Evolutionary conservation across 2,797 vertebrate genomes (phyloP), one percentile per base, ranked within the genome.

Genomic region (Enteromius viviparus): DNA sequence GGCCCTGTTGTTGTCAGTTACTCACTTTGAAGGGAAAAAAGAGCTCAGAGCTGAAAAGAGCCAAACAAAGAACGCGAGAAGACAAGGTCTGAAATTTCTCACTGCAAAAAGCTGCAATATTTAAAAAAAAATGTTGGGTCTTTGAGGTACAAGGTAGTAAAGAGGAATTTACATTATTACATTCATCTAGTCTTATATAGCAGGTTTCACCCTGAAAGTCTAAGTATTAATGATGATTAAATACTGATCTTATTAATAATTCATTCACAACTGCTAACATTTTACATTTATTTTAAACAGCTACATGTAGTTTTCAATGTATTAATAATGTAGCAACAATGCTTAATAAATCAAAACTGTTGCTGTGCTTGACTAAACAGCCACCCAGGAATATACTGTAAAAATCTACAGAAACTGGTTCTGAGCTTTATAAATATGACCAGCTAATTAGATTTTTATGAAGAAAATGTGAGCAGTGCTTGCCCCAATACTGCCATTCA

Each of bases 1-100:
- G 84, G 85, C 65, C 81, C 89, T 90, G 89, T 89, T 92, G 91
- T 89, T 91, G 89, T 93, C 89, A 89, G 89, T 92, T 91, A 93
- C 88, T 89, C 86, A 91, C 86, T 91, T 92, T 91, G 84, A 91
- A 91, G 85, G 80, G 62, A 80, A 87, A 85, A 85, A 86, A 76
- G 80, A n/a, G 70, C 26, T 65, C 51, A 60, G 85, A 85, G 81
- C 81, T 77, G 23, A 81, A 87, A 85, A 84, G 84, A 85, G 82
- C n/a, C 12, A 45, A 89, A 82, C 71, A 76, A 85, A 87, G 87
- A 79, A 76, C 76, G 26, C 17, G 81, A 70, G 47, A 81, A 80
- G 79, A 40, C 42, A 87, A 74, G 58, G 76, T 42, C 32, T 58
- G 49, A 82, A 66, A 76, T 66, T 42, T 55, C 47, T 76, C 23